A percentile compares a stretch with the other conserved stretches of the same genome.
Conservation (phyloP, 1,140 invertebrate species). For the Euglossa dilemma region DNA sequence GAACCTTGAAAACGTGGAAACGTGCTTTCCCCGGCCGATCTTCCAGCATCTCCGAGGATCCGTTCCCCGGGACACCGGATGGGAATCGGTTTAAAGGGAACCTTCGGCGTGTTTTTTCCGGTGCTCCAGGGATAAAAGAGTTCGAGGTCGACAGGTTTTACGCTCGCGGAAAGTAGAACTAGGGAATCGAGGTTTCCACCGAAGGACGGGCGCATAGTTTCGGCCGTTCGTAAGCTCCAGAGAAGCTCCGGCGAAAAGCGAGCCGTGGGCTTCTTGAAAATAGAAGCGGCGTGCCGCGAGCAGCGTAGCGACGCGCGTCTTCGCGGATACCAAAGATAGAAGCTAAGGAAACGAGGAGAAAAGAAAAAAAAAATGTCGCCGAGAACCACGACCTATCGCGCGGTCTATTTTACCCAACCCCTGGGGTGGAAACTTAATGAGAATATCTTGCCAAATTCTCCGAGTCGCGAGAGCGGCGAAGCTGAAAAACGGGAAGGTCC, state of each 20-base stretch:
- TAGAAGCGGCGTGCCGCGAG: slow-evolving; percentile 1
- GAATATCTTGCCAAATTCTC: not conserved
- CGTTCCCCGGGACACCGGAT: too few species aligned
- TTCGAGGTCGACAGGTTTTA: not conserved
- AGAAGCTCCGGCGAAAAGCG: not conserved
- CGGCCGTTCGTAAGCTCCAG: not conserved
- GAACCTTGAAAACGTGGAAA: too few species aligned
- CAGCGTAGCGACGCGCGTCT: not conserved
- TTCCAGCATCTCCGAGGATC: too few species aligned
- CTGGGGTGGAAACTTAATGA: not conserved
- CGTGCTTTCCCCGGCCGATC: too few species aligned
- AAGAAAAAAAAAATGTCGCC: slow-evolving; percentile 31
- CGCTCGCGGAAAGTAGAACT: not conserved
- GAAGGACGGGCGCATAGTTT: not conserved
- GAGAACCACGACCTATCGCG: slow-evolving; percentile 75
- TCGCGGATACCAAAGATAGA: slow-evolving; percentile 74
- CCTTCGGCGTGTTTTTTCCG: too few species aligned
- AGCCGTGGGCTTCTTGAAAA: slow-evolving; percentile 12
- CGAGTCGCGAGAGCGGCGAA: too few species aligned
- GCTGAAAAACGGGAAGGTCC: not conserved
- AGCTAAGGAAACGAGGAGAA: slow-evolving; percentile 41
- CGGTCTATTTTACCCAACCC: not conserved
- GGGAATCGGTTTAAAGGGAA: too few species aligned
- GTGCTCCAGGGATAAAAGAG: not conserved
- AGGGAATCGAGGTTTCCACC: too few species aligned